phyloP scores from a whole-genome alignment of 2,888 invertebrate genomes.

The Chouioia cunea region DNA sequence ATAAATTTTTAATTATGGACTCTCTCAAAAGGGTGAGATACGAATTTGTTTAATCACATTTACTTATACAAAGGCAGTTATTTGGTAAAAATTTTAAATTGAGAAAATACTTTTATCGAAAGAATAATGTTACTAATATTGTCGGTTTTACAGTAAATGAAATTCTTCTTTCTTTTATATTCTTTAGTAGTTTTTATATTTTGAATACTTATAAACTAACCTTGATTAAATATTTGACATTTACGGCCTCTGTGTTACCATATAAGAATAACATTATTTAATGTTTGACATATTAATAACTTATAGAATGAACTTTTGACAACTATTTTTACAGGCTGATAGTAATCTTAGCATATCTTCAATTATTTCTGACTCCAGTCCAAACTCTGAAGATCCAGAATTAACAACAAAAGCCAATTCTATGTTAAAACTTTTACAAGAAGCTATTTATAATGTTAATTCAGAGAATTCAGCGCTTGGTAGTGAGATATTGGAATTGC shows the following conservation, averaged over 20 bases:
- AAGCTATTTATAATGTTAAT: conserved; percentile 56
- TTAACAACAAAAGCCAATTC: conserved; percentile 31
- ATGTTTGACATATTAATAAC: neutral
- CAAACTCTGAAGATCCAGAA: conserved; percentile 35
- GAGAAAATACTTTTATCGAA: neutral
- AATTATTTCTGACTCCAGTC: conserved; percentile 33
- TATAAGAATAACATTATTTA: neutral
- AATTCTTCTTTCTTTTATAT: no score
- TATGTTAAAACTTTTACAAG: conserved; percentile 50
- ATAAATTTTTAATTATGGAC: conserved; percentile 32
- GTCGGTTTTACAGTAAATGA: no score
- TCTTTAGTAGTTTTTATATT: neutral
- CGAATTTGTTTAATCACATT: neutral
- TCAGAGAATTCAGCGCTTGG: conserved; percentile 56
- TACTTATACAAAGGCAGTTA: neutral
- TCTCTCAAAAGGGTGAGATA: conserved; percentile 36
- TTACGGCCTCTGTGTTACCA: neutral
- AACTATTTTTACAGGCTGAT: conserved; percentile 29
- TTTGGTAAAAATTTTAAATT: neutral
- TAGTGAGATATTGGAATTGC: conserved; percentile 54
- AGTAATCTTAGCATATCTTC: conserved; percentile 44
- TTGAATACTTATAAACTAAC: conserved; percentile 21
- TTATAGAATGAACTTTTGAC: neutral
- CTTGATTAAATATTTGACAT: conserved; percentile 3
- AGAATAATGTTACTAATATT: neutral